phyloP scores from a whole-genome alignment of 2,113 vertebrate species.

The Ptilonorhynchus violaceus region DNA sequence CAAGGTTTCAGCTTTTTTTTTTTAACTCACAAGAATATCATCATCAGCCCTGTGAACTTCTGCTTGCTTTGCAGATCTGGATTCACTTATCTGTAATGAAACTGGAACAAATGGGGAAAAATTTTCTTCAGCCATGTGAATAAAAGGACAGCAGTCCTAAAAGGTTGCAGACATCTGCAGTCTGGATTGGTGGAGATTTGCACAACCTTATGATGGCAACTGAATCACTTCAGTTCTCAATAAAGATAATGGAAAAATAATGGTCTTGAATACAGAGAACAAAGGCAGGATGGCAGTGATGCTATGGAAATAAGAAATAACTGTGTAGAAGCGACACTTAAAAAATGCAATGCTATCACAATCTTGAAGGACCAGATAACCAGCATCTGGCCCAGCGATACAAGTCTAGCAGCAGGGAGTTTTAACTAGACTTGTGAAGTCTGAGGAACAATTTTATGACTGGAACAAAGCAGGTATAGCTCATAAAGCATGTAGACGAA shows the following conservation, averaged over 20 bases:
- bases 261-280: neutral
- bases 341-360: neutral
- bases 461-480: neutral
- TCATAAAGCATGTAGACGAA: neutral
- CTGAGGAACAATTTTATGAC: neutral
- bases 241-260: neutral
- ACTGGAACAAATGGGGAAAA: neutral
- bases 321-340: neutral
- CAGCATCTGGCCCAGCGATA: neutral
- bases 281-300: neutral
- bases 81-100: neutral
- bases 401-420: neutral
- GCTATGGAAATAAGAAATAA: neutral
- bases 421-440: neutral
- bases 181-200: neutral
- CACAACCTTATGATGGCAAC: neutral
- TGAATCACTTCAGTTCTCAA: neutral
- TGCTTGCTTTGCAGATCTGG: neutral
- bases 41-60: neutral
- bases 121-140: neutral
- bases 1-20: neutral
- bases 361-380: neutral
- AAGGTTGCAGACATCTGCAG: neutral
- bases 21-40: neutral
- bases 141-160: neutral